Evolutionary conservation across 2,113 vertebrate species (phyloP).

Genomic region (Hystrix cristata): DNA sequence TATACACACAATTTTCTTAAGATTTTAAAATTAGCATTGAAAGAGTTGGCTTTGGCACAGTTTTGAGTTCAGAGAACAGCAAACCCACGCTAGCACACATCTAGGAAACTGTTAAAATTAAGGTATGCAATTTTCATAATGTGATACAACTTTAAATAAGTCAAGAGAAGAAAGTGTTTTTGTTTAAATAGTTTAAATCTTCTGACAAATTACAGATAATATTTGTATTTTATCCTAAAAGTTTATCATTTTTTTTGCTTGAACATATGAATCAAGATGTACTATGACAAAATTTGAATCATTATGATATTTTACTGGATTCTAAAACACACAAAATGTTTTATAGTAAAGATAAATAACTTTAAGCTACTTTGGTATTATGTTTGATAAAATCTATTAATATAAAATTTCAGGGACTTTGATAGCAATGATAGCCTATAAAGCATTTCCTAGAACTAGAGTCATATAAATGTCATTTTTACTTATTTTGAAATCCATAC

Average conservation of each 20-base stretch:
- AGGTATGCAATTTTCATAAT: not conserved
- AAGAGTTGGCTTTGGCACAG: slow-evolving; percentile 22
- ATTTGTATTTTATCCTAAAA: not conserved
- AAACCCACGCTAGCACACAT: not conserved
- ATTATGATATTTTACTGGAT: not conserved
- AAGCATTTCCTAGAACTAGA: not conserved
- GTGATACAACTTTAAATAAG: not conserved
- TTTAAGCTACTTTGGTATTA: not conserved
- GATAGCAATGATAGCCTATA: not conserved
- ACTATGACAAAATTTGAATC: not conserved
- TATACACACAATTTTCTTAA: not conserved
- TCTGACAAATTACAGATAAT: not conserved
- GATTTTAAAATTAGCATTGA: slow-evolving; percentile 25
- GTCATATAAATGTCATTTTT: not conserved
- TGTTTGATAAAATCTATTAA: not conserved
- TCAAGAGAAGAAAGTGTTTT: not conserved
- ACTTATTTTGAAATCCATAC: not conserved
- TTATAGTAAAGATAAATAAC: not conserved
- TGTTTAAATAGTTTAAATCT: not conserved
- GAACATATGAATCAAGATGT: not conserved
- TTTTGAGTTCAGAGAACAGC: not conserved
- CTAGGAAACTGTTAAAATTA: slow-evolving; percentile 6
- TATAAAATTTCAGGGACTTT: not conserved
- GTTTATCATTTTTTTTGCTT: not conserved
- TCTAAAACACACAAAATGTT: not conserved